phyloP scores from a whole-genome alignment of 1,140 invertebrate species.

The Lepidurus apus region DNA sequence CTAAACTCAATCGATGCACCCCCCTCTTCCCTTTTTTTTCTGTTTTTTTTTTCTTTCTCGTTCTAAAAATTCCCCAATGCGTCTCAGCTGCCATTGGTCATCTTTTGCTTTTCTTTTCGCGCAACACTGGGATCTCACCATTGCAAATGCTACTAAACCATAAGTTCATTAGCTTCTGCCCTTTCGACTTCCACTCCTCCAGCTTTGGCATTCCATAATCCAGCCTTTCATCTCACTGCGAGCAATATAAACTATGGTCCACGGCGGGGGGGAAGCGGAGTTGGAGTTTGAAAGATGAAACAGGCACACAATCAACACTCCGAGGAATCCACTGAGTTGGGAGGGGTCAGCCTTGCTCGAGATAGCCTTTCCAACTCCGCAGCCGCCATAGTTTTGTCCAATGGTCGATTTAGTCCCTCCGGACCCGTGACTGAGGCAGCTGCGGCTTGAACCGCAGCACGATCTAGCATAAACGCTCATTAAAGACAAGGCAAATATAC shows the following conservation, averaged over 20 bases:
- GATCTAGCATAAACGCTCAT: background rate
- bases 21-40: background rate
- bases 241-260: background rate
- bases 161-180: background rate
- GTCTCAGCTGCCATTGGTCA: background rate
- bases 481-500: background rate
- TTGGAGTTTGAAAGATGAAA: background rate
- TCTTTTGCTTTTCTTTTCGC: background rate
- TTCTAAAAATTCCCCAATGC: background rate
- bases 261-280: background rate
- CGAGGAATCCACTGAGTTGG: slow-evolving; percentile 9
- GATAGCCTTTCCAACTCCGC: background rate
- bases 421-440: background rate
- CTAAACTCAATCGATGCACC: background rate
- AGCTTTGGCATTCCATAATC: background rate
- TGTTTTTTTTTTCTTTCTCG: background rate
- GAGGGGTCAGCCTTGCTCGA: background rate
- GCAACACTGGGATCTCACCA: background rate
- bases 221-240: too few species aligned
- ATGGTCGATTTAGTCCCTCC: background rate
- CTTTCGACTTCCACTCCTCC: background rate
- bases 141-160: background rate
- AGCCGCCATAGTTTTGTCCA: slow-evolving; percentile 14
- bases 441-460: background rate
- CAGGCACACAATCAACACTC: slow-evolving; percentile 12